Percentiles rank a stretch among this genome's conserved stretches.
Conservation (phyloP, 1,140 invertebrate genomes). For the Zaprionus camerounensis region DNA sequence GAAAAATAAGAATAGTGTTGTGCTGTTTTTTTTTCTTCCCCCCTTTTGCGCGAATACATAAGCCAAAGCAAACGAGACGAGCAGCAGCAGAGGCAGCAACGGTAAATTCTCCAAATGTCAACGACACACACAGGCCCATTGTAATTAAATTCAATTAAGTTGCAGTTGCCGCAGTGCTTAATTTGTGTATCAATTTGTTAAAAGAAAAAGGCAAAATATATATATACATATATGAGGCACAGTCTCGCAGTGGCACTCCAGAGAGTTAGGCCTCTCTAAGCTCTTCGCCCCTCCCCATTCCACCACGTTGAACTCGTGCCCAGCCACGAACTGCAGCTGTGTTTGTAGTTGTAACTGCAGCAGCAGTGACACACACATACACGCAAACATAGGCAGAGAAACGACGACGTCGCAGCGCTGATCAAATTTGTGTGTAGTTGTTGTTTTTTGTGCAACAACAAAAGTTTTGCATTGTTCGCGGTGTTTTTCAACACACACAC, state of each 20-base stretch:
- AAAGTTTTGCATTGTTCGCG: conserved; percentile 59
- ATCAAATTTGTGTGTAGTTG: conserved; percentile 25
- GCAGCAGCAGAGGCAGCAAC: conserved; percentile 32
- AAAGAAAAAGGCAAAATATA: conserved; percentile 26
- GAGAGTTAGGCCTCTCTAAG: not conserved
- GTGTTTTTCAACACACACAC: conserved; percentile 22
- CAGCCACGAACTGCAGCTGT: conserved; percentile 46
- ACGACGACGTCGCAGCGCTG: conserved; percentile 22
- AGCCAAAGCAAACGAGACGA: conserved; percentile 46
- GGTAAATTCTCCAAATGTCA: conserved; percentile 57
- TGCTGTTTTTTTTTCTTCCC: conserved; percentile 32
- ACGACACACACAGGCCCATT: conserved; percentile 43
- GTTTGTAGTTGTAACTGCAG: conserved; percentile 33
- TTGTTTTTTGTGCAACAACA: conserved; percentile 43
- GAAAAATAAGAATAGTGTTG: conserved; percentile 36
- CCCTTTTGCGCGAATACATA: conserved; percentile 49
- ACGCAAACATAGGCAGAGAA: conserved; percentile 12
- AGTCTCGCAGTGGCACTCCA: conserved; percentile 15
- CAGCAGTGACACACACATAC: conserved; percentile 28
- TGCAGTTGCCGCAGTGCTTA: conserved; percentile 31
- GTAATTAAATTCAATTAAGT: conserved; percentile 70
- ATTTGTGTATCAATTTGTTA: conserved; percentile 59
- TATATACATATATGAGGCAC: not conserved
- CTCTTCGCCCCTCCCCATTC: conserved; percentile 9
- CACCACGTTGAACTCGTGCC: conserved; percentile 46